Conservation (phyloP, 2,797 vertebrate species). For the Clarias laeviceps region DNA sequence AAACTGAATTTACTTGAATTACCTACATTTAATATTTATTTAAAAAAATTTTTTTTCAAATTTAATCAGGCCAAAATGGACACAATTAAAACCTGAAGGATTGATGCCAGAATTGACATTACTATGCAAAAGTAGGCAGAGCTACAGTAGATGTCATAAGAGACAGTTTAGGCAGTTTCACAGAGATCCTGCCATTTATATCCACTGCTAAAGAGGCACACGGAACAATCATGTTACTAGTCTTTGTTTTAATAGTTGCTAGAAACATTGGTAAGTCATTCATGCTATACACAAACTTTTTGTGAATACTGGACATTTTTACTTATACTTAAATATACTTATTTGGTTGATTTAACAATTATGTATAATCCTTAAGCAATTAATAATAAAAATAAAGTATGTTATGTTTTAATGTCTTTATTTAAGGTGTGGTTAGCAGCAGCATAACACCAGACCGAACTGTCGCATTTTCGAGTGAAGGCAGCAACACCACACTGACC, state of each 20-base stretch:
- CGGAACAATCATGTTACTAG: not conserved
- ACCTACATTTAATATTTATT: not conserved
- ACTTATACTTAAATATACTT: not conserved
- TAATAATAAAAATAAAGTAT: not conserved
- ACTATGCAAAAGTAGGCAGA: not conserved
- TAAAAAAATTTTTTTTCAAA: too few relatives aligned
- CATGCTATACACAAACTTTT: not conserved
- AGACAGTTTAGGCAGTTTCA: not conserved
- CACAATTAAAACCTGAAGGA: not conserved
- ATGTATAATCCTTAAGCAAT: not conserved
- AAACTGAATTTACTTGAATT: not conserved
- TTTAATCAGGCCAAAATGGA: not conserved
- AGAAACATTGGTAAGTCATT: not conserved
- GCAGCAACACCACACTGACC: constrained; percentile 23
- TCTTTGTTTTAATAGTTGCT: not conserved
- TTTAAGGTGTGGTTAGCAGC: not conserved
- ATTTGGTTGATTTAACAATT: not conserved
- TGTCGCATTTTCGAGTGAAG: not conserved
- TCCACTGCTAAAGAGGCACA: not conserved
- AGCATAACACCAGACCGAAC: constrained; percentile 22
- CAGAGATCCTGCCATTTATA: not conserved
- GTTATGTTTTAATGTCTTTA: not conserved
- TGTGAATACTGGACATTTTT: not conserved
- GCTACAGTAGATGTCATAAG: not conserved
- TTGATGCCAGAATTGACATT: not conserved